A percentile compares a stretch with the other conserved stretches of the same genome.
Evolutionary conservation across 1,140 invertebrate genomes (phyloP).

Genomic region (Thaumetopoea pityocampa): DNA sequence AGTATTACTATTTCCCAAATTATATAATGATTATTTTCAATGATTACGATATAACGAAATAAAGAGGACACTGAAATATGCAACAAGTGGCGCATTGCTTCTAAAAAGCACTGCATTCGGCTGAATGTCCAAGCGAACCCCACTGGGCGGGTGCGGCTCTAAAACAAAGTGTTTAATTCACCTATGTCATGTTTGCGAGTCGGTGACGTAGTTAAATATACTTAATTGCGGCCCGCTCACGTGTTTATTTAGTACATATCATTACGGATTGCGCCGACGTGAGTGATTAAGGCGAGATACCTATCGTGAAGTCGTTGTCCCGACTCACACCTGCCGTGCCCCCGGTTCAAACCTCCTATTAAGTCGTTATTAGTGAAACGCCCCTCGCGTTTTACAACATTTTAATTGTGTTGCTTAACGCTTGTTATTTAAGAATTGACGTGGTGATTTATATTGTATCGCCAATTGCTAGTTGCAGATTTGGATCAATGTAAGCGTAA

Average conservation of each 20-base stretch:
- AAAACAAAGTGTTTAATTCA: conserved; percentile 15
- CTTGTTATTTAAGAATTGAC: conserved; percentile 34
- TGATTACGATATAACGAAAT: too few species aligned
- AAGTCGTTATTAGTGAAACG: conserved; percentile 49
- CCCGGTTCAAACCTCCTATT: conserved; percentile 35
- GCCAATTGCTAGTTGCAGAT: conserved; percentile 13
- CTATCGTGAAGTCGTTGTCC: conserved; percentile 28
- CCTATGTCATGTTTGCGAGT: conserved; percentile 13
- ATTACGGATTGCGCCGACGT: conserved; percentile 42
- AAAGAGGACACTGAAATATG: too few species aligned
- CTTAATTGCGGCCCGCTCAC: conserved; percentile 37
- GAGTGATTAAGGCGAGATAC: conserved; percentile 50
- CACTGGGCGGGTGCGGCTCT: too few species aligned
- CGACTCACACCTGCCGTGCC: conserved; percentile 40
- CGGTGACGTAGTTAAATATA: conserved; percentile 30
- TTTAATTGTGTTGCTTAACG: conserved; percentile 57
- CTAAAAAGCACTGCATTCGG: too few species aligned
- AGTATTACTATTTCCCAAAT: too few species aligned
- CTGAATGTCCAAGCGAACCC: too few species aligned
- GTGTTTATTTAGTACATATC: conserved; percentile 54
- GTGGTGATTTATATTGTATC: conserved; percentile 40
- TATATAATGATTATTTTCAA: too few species aligned
- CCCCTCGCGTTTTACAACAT: conserved; percentile 46
- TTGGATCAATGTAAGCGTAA: too few species aligned
- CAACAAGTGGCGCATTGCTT: too few species aligned